Base-by-base conservation (phyloP, 2,113 vertebrate species). In the Echinops telfairi region DNA sequence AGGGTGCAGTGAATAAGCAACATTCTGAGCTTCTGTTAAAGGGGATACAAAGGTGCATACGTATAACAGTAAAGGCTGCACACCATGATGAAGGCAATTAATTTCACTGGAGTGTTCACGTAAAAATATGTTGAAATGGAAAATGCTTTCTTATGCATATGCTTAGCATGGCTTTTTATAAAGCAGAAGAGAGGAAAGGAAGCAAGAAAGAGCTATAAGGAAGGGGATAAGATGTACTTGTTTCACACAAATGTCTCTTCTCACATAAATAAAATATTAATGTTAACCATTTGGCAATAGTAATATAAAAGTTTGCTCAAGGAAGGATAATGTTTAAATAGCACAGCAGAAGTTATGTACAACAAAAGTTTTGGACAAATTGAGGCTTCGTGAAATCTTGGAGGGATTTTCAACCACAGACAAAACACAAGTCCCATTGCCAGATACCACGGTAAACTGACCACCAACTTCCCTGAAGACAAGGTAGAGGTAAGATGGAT, bases 261-360 rank as follows among this genome's bases (percentile, higher is more conserved):
- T 79, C 86, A 89, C 22, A 66, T 43, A 70, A 31, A 20, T 92
- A 87, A 93, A 84, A 91, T 79, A 95, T 16, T 88, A 58, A 93
- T 66, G 89, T 75, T 20, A 85, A 5, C 2, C 8, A 31, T 58
- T 87, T 85, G 64, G 22, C 47, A 53, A 66, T 43, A 25, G 27
- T 25, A 76, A 62, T 29, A 23, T 89, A 93, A 77, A 68, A 58
- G 93, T 68, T 80, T 92, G 40, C 4, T 92, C 57, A 81, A 70
- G 29, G 1, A 71, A 90, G 60, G 71, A 0, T 23, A 1, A 62
- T 27, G 31, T 86, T 81, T 89, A 92, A 85, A 73, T 40, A 22
- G 57, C 17, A 29, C 64, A 62, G 64, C 66, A 20, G 2, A 66
- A 93, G 91, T 73, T 89, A 58, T 68, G 53, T 66, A 58, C 68